Evolutionary conservation across 2,797 vertebrate species (phyloP).

Genomic region (Tenualosa ilisha): DNA sequence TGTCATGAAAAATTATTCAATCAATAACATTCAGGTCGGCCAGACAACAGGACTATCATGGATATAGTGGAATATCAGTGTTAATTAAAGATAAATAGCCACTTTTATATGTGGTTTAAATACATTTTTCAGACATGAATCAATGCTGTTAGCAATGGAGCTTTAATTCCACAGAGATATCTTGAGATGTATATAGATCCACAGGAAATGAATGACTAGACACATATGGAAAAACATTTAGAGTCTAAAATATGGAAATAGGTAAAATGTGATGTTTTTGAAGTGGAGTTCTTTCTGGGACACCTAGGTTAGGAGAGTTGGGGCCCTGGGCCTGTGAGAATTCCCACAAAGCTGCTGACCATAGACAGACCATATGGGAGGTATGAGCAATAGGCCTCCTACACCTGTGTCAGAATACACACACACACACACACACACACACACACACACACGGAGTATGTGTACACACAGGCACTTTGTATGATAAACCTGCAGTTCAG

Average conservation of each 20-base stretch:
- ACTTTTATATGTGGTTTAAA: neutral
- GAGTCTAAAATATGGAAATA: neutral
- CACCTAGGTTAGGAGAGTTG: constrained; percentile 6
- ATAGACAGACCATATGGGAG: constrained; percentile 18
- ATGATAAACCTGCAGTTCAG: neutral
- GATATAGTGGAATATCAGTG: neutral
- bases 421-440: neutral
- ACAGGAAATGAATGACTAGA: neutral
- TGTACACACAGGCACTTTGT: no score
- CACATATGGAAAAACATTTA: neutral
- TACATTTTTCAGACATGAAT: neutral
- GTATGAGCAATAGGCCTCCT: neutral
- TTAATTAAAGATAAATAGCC: neutral
- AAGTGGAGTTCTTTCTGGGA: neutral
- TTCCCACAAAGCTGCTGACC: constrained; percentile 23
- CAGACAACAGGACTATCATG: neutral
- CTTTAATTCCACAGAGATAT: neutral
- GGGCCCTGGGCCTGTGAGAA: neutral
- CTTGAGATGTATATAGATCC: neutral
- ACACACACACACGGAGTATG: neutral
- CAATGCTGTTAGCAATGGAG: neutral
- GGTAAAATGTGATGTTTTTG: neutral
- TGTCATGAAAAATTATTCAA: neutral
- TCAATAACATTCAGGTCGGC: neutral
- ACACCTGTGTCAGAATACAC: constrained; percentile 22